Conservation (phyloP, 1,140 invertebrate genomes). For the Subanguina moxae region DNA sequence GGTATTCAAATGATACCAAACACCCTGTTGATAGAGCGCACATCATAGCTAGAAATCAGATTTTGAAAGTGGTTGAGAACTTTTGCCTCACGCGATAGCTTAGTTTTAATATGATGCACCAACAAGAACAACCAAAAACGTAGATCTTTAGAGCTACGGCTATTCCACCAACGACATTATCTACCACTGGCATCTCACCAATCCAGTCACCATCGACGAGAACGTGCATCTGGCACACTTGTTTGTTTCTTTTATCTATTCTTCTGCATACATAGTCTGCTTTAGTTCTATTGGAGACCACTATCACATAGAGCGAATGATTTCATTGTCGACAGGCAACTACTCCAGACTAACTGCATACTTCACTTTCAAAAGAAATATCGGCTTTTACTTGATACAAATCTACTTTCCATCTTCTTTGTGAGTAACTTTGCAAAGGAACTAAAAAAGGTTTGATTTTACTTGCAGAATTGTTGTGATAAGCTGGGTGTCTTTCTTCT, state of each 20-base stretch:
- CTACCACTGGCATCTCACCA: conserved; percentile 78
- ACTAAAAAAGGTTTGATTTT: background rate
- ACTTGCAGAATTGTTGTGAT: conserved; percentile 48
- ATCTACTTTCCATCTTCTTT: conserved; percentile 97
- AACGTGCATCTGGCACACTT: conserved; percentile 71
- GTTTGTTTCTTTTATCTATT: background rate
- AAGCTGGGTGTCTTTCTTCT: conserved; percentile 74
- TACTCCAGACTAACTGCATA: conserved; percentile 93
- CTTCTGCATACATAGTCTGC: background rate
- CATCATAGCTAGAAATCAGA: too few relatives aligned
- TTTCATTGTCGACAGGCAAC: conserved; percentile 90
- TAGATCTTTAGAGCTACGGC: conserved; percentile 68
- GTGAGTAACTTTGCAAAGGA: background rate
- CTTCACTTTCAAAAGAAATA: conserved; percentile 94
- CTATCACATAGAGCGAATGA: conserved; percentile 81
- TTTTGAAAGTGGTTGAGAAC: too few relatives aligned
- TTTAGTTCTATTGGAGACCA: conserved; percentile 76
- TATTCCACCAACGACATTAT: conserved; percentile 94
- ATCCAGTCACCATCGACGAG: conserved; percentile 61
- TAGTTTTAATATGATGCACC: too few relatives aligned
- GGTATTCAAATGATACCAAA: too few relatives aligned
- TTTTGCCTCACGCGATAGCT: too few relatives aligned
- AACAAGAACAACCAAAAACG: too few relatives aligned
- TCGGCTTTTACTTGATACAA: conserved; percentile 98
- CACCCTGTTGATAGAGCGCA: too few relatives aligned